Evolutionary conservation across 2,113 vertebrate species (phyloP), one percentile per base, ranked within the genome.

Genomic region (Polyodon spathula): DNA sequence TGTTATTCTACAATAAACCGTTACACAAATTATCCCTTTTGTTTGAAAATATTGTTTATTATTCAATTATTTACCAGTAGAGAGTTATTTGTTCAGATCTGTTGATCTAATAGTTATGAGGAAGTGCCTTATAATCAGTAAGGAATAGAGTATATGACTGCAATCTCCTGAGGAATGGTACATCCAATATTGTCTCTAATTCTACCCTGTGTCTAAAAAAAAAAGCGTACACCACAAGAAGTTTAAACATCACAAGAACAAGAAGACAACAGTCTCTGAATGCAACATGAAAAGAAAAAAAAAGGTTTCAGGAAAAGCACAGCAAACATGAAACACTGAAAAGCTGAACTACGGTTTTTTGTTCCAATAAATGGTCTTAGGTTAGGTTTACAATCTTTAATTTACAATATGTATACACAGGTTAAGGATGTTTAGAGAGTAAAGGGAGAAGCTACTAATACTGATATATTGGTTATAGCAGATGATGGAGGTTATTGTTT

Each of bases 341-440:
- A 92, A 90, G 90, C 88, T 89, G 87, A 92, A 90, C 88, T 94
- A 93, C 88, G 79, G 78, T 27, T 27, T 27, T 27, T 27, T 27
- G 27, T 27, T 82, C 76, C 79, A 81, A 84, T 87, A 86, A 85
- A 87, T 85, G 80, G 83, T 85, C 75, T 85, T 80, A 85, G 80
- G 91, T 93, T 94, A 93, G 90, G 94, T 92, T 93, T 97, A 94
- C 89, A 97, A 89, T 94, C 83, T 95, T 91, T 91, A 87, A 94
- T 97, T 85, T 96, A 97, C 94, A 97, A 85, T 95, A 90, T 94
- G 88, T 89, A 86, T 88, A 97, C 92, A 94, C 89, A 90, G 87
- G 88, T 86, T 88, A 93, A 87, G 90, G 92, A 92, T 88, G 88
- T 91, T 93, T 90, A 92, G 89, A 92, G 90, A 91, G 90, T 89